Base-by-base conservation (phyloP, 2,113 vertebrate genomes). In the Chroicocephalus ridibundus region DNA sequence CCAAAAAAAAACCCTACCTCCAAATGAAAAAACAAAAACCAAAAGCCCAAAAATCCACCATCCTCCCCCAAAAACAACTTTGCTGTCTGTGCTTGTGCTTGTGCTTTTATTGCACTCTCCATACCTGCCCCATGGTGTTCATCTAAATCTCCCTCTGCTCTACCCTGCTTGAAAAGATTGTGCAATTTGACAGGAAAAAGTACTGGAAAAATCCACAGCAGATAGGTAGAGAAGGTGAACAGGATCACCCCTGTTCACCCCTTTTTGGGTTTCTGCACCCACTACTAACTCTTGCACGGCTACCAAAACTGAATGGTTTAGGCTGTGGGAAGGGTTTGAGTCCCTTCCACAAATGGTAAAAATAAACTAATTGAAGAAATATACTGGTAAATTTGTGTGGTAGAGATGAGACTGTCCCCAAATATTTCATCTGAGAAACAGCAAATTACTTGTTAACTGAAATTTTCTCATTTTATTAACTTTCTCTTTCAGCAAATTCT, bases 81-180 rank as follows among this genome's bases (percentile, higher is more conserved):
- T 80, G 6, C 5, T 66, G 5, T 38, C 40, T 61, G 8, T 60
- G 24, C 5, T 65, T 65, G 8, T 69, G 27, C 4, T 71, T 4
- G 46, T 10, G 46, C 18, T 46, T 46, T 38, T 32, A 51, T 20
- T 66, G 29, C 8, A 31, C 38, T 95, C 20, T 80, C 16, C 14
- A 15, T 69, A 32, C 15, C 31, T 81, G 11, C 3, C 2, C 13
- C 1, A 1, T 40, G 20, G 17, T 0, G 0, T 47, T 32, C 32
- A 71, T 32, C 6, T 22, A 26, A 34, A 47, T 46, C 4, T 15
- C 9, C 13, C 15, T 52, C 44, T 70, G 16, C 57, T 71, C 17
- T 32, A 17, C 4, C 9, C 11, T 51, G 20, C 6, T 10, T n/a
- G 31, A 57, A 82, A 88, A 61, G 2, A 3, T 44, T 57, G 15